Conservation (phyloP, 1,140 invertebrate genomes). For the Heliconius eleuchia region DNA sequence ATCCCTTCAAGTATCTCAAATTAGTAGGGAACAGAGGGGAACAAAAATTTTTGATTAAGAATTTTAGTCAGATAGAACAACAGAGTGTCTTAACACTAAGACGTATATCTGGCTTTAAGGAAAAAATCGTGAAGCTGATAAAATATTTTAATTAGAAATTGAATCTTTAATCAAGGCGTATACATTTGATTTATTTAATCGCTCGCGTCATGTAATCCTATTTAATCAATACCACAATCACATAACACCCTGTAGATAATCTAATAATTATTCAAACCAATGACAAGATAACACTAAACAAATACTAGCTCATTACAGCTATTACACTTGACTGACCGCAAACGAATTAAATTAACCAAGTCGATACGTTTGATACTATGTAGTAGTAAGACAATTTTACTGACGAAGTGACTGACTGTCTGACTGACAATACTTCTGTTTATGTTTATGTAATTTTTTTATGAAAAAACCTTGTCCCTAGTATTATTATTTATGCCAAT, state of each 20-base stretch:
- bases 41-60: too few species aligned
- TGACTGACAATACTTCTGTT: too few species aligned
- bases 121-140: too few species aligned
- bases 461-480: too few species aligned
- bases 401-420: neutral
- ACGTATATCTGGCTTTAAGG: too few species aligned
- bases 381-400: neutral
- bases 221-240: neutral
- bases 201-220: neutral
- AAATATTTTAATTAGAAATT: neutral
- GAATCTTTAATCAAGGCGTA: neutral
- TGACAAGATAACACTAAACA: constrained; percentile 9
- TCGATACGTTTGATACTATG: neutral
- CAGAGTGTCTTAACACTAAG: too few species aligned
- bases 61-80: too few species aligned
- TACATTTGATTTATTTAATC: neutral
- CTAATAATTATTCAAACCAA: constrained; percentile 6
- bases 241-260: constrained; percentile 1
- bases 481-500: too few species aligned
- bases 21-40: too few species aligned
- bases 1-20: too few species aligned
- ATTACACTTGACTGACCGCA: constrained; percentile 14
- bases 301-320: constrained; percentile 21
- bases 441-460: too few species aligned
- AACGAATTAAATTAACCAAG: constrained; percentile 25